phyloP scores from a whole-genome alignment of 1,140 invertebrate genomes.

The Papilio glaucus region DNA sequence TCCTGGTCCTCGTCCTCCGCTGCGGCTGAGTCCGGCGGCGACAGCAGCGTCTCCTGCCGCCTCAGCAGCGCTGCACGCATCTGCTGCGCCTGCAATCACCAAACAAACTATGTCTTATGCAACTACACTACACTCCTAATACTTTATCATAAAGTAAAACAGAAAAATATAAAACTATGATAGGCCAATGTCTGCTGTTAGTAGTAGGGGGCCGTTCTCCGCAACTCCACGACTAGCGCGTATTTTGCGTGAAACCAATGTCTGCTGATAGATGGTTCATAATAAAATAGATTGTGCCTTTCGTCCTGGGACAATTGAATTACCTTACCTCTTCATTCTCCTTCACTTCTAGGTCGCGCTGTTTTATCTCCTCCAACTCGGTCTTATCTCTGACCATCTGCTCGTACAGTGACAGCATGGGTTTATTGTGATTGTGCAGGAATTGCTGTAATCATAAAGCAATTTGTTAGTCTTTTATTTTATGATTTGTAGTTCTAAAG shows the following conservation, averaged over 20 bases:
- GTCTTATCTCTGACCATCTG: constrained; percentile 90
- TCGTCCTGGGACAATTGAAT: background rate
- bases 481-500: too few species aligned
- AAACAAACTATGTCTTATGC: too few species aligned
- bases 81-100: background rate
- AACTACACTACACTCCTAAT: too few species aligned
- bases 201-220: too few species aligned
- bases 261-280: too few species aligned
- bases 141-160: background rate
- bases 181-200: too few species aligned
- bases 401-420: constrained; percentile 91
- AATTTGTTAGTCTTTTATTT: background rate
- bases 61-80: constrained; percentile 18
- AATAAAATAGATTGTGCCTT: too few species aligned
- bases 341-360: constrained; percentile 84
- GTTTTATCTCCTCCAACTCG: constrained; percentile 85
- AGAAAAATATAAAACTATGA: too few species aligned
- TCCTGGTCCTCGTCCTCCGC: background rate
- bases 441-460: constrained; percentile 81
- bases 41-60: constrained; percentile 24
- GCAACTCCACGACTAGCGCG: too few species aligned
- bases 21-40: background rate
- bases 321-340: constrained; percentile 85
- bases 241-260: too few species aligned
- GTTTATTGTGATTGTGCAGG: constrained; percentile 89